These are phyloP conservation scores for Atrina japonica DNA, from an alignment of 2,888 invertebrate genomes.

Conservation along the genomic window DNA sequence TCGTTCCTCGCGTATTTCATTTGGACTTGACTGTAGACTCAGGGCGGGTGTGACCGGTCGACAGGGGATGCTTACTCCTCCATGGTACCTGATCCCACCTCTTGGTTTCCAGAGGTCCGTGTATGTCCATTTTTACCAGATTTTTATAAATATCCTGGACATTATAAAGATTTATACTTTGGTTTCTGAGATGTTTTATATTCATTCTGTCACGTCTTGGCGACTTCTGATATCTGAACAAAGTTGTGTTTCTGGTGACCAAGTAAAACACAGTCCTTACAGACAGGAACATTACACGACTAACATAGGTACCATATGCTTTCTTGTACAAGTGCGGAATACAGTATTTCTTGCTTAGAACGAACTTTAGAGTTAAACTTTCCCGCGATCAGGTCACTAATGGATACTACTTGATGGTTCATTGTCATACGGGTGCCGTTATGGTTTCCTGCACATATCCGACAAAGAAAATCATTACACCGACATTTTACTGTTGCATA, in stretches of 20 bases:
- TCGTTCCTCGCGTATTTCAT: too few relatives aligned
- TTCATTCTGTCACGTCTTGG: not conserved
- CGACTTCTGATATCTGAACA: not conserved
- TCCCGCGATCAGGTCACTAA: not conserved
- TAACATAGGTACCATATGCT: not conserved
- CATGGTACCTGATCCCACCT: too few relatives aligned
- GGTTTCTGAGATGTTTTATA: too few relatives aligned
- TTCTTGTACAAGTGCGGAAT: not conserved
- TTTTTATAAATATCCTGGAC: too few relatives aligned
- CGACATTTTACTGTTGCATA: not conserved
- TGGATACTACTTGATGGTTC: constrained; percentile 2
- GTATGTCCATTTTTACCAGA: too few relatives aligned
- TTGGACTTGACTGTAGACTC: too few relatives aligned
- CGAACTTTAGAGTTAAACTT: constrained; percentile 8
- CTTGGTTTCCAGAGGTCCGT: too few relatives aligned
- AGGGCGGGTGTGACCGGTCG: too few relatives aligned
- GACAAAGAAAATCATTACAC: constrained; percentile 11
- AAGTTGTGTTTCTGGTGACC: not conserved
- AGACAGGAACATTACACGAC: not conserved
- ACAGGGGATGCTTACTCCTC: too few relatives aligned
- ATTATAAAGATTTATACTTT: too few relatives aligned
- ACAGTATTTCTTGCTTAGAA: constrained; percentile 1
- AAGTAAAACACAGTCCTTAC: constrained; percentile 5
- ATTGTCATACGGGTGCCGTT: not conserved
- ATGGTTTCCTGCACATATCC: not conserved